Evolutionary conservation across 1,140 invertebrate genomes (phyloP).

Genomic region (Theocolax elegans): DNA sequence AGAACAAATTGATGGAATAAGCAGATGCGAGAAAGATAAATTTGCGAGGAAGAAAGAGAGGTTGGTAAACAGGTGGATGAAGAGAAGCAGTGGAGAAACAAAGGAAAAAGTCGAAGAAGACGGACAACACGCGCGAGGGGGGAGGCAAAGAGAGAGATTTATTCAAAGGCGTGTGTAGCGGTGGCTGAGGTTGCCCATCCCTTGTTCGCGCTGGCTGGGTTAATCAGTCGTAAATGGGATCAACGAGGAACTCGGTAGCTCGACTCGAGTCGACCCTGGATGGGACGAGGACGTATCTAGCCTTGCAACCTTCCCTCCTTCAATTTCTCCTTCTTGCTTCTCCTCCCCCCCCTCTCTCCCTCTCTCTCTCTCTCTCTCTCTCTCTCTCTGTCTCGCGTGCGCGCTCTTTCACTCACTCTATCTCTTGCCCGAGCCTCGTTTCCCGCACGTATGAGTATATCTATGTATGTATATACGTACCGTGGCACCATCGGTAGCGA

Average conservation of each 20-base stretch:
- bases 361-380: neutral
- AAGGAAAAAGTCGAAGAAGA: neutral
- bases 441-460: neutral
- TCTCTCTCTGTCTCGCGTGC: no score
- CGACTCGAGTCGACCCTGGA: neutral
- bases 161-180: no score
- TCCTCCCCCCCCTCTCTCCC: neutral
- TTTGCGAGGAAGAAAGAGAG: neutral
- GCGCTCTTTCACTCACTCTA: no score
- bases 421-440: no score
- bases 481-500: conserved; percentile 28
- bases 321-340: no score
- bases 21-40: no score
- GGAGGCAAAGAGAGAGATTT: neutral
- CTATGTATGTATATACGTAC: neutral
- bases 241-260: conserved; percentile 28
- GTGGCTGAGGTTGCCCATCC: no score
- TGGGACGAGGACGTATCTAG: conserved; percentile 26
- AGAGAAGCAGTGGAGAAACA: no score
- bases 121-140: neutral
- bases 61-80: neutral
- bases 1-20: no score
- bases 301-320: no score
- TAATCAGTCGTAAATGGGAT: conserved; percentile 48
- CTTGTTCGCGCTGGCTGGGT: neutral